Conservation (phyloP, 2,888 invertebrate species). For the Mythimna vitellina region DNA sequence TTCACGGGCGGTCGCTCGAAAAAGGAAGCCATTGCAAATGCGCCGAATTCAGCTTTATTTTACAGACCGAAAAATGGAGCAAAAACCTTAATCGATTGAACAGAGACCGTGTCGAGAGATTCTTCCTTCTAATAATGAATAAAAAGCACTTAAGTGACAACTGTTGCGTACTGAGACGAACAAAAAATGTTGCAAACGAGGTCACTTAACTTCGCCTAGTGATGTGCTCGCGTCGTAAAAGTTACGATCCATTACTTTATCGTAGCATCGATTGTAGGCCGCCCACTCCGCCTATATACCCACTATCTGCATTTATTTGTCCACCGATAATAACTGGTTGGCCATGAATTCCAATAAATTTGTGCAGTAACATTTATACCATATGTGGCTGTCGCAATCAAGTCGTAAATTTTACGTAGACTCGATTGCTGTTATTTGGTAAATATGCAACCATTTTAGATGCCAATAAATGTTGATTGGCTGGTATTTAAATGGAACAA, state of each 20-base stretch:
- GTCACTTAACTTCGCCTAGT: conserved; percentile 70
- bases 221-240: conserved; percentile 62
- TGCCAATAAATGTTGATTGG: conserved; percentile 54
- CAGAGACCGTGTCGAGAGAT: conserved; percentile 64
- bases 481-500: conserved; percentile 49
- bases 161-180: conserved; percentile 67
- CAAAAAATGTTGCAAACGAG: conserved; percentile 74
- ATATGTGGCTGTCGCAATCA: conserved; percentile 60
- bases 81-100: conserved; percentile 71
- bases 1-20: conserved; percentile 70
- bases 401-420: conserved; percentile 57
- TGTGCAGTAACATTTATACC: conserved; percentile 59
- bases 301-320: conserved; percentile 65
- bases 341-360: conserved; percentile 71
- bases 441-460: conserved; percentile 59
- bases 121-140: conserved; percentile 58
- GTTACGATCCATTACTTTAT: conserved; percentile 65
- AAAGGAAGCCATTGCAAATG: conserved; percentile 71
- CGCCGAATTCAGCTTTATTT: conserved; percentile 68
- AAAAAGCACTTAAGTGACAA: conserved; percentile 61
- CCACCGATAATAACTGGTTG: conserved; percentile 67
- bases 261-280: conserved; percentile 54
- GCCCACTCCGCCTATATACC: conserved; percentile 53
- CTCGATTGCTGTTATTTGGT: conserved; percentile 57
- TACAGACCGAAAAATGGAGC: conserved; percentile 65